Conservation (phyloP, 1,140 invertebrate genomes). For the Lutraria rhynchaena region DNA sequence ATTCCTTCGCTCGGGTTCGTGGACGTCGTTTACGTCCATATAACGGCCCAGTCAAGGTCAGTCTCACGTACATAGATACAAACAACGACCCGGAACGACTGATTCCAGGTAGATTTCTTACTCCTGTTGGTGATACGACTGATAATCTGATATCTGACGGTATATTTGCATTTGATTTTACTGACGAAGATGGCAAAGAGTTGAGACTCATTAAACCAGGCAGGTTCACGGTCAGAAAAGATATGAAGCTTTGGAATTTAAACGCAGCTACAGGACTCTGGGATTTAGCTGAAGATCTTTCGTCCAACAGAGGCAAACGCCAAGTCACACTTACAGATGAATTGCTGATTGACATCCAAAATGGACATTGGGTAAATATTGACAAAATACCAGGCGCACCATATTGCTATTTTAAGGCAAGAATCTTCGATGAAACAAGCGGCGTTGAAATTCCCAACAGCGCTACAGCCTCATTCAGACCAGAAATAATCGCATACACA, state of each 20-base stretch:
- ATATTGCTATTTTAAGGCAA: conserved; percentile 36
- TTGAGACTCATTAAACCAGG: neutral
- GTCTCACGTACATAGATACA: conserved; percentile 5
- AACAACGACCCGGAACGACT: neutral
- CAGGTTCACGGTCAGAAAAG: neutral
- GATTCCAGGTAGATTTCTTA: conserved; percentile 28
- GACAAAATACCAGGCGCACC: conserved; percentile 39
- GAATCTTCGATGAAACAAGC: conserved; percentile 18
- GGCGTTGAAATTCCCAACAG: conserved; percentile 1
- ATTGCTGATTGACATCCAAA: conserved; percentile 14
- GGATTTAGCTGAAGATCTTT: neutral
- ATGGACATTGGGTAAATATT: conserved; percentile 29
- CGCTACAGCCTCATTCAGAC: conserved; percentile 13
- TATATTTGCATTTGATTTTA: conserved; percentile 3
- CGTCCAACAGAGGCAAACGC: neutral
- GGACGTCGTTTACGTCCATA: neutral
- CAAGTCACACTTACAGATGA: conserved; percentile 18
- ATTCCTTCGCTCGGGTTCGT: conserved; percentile 7
- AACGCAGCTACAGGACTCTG: conserved; percentile 20
- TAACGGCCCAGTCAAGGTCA: neutral
- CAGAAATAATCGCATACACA: conserved; percentile 32
- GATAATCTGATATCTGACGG: conserved; percentile 20
- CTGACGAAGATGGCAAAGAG: neutral
- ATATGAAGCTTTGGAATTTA: conserved; percentile 27
- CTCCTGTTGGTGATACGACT: neutral